Evolutionary conservation across 2,113 vertebrate genomes (phyloP).

Genomic region (Mus musculus): GRCm39 chr12:59098001-59098500

Average conservation of each 20-base stretch:
- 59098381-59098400: conserved; percentile 78
- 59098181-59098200: conserved; percentile 21
- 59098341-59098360: conserved; percentile 32
- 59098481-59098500: conserved; percentile 94
- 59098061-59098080: neutral
- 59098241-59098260: neutral
- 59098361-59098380: conserved; percentile 59
- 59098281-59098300: conserved; percentile 28
- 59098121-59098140: neutral
- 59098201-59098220: neutral
- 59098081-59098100: too few relatives aligned
- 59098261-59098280: neutral
- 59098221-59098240: neutral
- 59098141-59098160: neutral
- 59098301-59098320: conserved; percentile 16
- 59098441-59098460: conserved; percentile 96
- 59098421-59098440: conserved; percentile 96
- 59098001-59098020: conserved; percentile 44
- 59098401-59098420: conserved; percentile 80
- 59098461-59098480: conserved; percentile 95
- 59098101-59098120: neutral
- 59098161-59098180: conserved; percentile 9
- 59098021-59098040: conserved; percentile 25
- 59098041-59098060: neutral
- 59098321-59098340: conserved; percentile 41